Percentiles rank a stretch among this genome's conserved stretches.
Evolutionary conservation across 2,888 invertebrate genomes (phyloP).

Genomic region (Stictocephala bisonia): DNA sequence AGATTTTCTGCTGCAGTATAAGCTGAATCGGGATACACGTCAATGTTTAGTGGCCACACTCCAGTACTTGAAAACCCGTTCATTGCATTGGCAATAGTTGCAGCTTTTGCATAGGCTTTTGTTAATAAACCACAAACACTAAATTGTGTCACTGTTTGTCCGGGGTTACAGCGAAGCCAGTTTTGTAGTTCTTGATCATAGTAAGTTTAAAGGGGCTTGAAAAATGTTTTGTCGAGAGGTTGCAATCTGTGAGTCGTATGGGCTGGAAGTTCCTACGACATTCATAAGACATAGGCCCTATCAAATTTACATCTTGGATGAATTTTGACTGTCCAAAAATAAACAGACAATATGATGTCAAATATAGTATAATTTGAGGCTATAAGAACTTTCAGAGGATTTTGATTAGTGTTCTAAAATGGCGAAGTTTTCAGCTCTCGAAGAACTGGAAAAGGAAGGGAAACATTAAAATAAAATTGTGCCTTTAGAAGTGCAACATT

Average conservation of each 20-base stretch:
- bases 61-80: slow-evolving; percentile 50
- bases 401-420: no score
- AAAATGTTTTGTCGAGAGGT: slow-evolving; percentile 58
- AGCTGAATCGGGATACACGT: background rate
- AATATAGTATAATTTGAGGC: no score
- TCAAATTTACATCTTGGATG: no score
- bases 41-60: slow-evolving; percentile 51
- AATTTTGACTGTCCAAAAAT: no score
- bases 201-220: slow-evolving; percentile 33
- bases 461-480: no score
- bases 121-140: slow-evolving; percentile 52
- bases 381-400: no score
- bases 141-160: slow-evolving; percentile 51
- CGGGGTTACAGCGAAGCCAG: slow-evolving; percentile 54
- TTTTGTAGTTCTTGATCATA: slow-evolving; percentile 48
- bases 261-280: slow-evolving; percentile 56
- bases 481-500: no score
- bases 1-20: slow-evolving; percentile 19
- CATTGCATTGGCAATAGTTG: slow-evolving; percentile 50
- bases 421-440: no score
- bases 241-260: slow-evolving; percentile 59
- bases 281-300: no score
- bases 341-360: no score
- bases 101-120: slow-evolving; percentile 53
- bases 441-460: no score